A percentile compares a stretch with the other conserved stretches of the same genome.
Evolutionary conservation across 2,797 vertebrate species (phyloP).

Genomic region (Bovichtus variegatus): DNA sequence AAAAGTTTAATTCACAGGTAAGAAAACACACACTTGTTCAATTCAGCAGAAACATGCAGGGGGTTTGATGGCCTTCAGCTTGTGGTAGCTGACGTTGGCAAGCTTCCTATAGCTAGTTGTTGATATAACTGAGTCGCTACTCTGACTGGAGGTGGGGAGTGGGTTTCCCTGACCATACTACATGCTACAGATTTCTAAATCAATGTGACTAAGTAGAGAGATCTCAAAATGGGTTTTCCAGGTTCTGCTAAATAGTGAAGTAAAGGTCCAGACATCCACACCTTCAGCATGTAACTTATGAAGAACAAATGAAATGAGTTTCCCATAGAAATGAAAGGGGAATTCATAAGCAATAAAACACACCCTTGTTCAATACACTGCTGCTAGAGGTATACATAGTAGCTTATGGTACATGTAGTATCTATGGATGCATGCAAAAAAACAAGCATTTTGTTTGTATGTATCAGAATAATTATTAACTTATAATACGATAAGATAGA

Average conservation of each 20-base stretch:
- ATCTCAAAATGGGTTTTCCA: neutral
- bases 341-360: neutral
- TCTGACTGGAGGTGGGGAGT: accelerated
- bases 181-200: neutral
- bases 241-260: neutral
- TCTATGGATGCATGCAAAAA: neutral
- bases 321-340: neutral
- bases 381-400: neutral
- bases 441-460: neutral
- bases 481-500: too few species aligned
- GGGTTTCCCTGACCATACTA: neutral
- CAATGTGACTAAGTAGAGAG: neutral
- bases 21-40: neutral
- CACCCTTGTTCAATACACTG: neutral
- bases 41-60: neutral
- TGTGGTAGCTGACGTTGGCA: too few species aligned
- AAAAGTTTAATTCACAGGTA: neutral
- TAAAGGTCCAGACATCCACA: too few species aligned
- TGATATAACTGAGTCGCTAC: neutral
- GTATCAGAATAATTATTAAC: neutral
- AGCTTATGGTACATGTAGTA: neutral
- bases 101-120: neutral
- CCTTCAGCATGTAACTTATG: neutral
- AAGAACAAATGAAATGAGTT: neutral
- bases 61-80: neutral